A percentile compares a stretch with the other conserved stretches of the same genome.
Evolutionary conservation across 2,113 vertebrate species (phyloP).

Genomic region (Scartelaos histophorus): DNA sequence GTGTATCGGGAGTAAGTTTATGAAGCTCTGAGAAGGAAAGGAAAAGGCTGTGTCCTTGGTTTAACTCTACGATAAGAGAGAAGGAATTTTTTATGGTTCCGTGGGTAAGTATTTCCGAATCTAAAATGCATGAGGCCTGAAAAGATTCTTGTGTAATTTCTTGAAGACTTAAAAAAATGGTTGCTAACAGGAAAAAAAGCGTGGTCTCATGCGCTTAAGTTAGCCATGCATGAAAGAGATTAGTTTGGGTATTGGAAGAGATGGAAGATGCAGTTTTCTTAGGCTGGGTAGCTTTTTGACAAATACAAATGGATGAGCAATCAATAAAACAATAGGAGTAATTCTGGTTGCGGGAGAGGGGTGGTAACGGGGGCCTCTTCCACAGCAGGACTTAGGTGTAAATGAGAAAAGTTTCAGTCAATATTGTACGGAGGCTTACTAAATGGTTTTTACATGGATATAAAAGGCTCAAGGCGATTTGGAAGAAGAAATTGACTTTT

Average conservation of each 20-base stretch:
- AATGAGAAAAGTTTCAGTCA: constrained; percentile 69
- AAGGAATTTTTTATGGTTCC: constrained; percentile 35
- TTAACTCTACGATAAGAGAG: constrained; percentile 36
- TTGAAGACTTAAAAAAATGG: not conserved
- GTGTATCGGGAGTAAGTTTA: constrained; percentile 7
- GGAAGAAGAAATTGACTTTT: constrained; percentile 34
- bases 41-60: constrained; percentile 22
- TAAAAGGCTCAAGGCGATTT: constrained; percentile 41
- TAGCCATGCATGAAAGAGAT: constrained; percentile 43
- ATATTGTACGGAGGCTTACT: constrained; percentile 46
- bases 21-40: not conserved
- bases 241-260: constrained; percentile 30
- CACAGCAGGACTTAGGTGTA: constrained; percentile 44
- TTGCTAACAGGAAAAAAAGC: constrained; percentile 4
- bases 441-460: constrained; percentile 50
- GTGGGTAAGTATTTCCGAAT: constrained; percentile 43
- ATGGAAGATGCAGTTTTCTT: constrained; percentile 39
- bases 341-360: constrained; percentile 33
- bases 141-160: constrained; percentile 44
- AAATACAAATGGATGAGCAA: constrained; percentile 55
- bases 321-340: constrained; percentile 70
- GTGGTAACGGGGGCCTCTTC: constrained; percentile 45
- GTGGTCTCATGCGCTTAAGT: constrained; percentile 35
- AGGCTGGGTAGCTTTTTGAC: constrained; percentile 45
- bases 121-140: constrained; percentile 57